phyloP scores from a whole-genome alignment of 2,888 invertebrate genomes.

The Lepas anatifera region DNA sequence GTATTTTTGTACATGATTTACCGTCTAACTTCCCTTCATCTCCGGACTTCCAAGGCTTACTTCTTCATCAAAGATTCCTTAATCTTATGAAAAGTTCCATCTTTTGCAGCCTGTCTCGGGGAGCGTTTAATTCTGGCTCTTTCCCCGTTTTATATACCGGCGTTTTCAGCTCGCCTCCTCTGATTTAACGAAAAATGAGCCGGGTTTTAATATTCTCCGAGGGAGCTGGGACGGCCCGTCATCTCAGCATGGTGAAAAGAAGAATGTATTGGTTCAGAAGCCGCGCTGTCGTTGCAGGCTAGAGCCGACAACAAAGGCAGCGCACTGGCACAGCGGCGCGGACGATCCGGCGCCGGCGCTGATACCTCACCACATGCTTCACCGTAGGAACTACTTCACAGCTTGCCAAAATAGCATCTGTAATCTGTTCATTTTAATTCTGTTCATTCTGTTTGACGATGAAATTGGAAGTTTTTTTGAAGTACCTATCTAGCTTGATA shows the following conservation, averaged over 20 bases:
- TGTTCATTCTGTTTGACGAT: too few species aligned
- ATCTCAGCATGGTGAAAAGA: not conserved
- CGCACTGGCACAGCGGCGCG: too few species aligned
- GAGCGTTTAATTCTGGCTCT: conserved; percentile 1
- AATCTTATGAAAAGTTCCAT: conserved; percentile 7
- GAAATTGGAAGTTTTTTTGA: too few species aligned
- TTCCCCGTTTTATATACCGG: not conserved
- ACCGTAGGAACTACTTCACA: too few species aligned
- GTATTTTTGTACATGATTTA: not conserved
- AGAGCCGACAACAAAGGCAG: not conserved
- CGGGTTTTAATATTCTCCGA: not conserved
- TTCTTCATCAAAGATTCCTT: conserved; percentile 5
- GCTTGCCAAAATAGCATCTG: too few species aligned
- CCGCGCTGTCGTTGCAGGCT: not conserved
- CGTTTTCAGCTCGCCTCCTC: not conserved
- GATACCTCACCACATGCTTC: too few species aligned
- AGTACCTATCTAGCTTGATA: too few species aligned
- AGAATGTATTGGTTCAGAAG: not conserved
- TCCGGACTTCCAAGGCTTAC: not conserved
- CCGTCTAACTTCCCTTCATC: not conserved
- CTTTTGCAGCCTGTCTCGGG: not conserved
- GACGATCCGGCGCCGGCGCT: too few species aligned
- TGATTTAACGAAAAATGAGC: not conserved
- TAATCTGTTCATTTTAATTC: too few species aligned
- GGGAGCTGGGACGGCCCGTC: not conserved